Conservation (phyloP, 2,888 invertebrate species). For the Aspidapion aeneum region DNA sequence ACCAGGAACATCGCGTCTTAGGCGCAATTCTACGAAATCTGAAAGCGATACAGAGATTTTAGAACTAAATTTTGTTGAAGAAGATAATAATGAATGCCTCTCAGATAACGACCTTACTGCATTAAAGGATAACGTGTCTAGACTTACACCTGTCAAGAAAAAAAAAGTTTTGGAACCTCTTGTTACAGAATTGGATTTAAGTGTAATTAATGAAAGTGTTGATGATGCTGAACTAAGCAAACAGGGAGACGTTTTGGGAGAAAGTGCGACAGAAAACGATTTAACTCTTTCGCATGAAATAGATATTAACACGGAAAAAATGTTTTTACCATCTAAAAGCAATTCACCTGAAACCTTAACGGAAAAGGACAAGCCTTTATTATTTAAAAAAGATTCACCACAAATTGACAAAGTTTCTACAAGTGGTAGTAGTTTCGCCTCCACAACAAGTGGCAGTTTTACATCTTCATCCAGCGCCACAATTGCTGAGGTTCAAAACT, state of each 20-base stretch:
- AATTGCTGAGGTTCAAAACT: neutral
- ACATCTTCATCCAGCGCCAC: neutral
- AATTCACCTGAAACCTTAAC: neutral
- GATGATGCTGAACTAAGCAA: slow-evolving; percentile 24
- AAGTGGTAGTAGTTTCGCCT: neutral
- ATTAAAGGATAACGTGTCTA: slow-evolving; percentile 10
- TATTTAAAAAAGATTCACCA: neutral
- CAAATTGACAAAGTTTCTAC: no score
- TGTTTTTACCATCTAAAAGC: slow-evolving; percentile 3
- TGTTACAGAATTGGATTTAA: slow-evolving; percentile 27
- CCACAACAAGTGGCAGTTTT: neutral
- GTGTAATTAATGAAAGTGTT: slow-evolving; percentile 26
- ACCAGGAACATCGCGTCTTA: no score
- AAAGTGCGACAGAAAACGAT: slow-evolving; percentile 5
- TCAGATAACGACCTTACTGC: neutral
- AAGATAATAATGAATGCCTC: slow-evolving; percentile 14
- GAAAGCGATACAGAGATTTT: slow-evolving; percentile 21
- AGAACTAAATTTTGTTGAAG: slow-evolving; percentile 3
- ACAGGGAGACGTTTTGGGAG: slow-evolving; percentile 2
- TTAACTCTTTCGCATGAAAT: neutral
- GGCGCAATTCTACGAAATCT: no score
- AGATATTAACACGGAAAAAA: neutral
- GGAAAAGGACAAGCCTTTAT: neutral
- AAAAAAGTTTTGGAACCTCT: slow-evolving; percentile 18
- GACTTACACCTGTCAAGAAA: slow-evolving; percentile 21